A percentile compares a stretch with the other conserved stretches of the same genome.
phyloP scores from a whole-genome alignment of 2,797 vertebrate genomes.

The Brachyrhaphis roseni region DNA sequence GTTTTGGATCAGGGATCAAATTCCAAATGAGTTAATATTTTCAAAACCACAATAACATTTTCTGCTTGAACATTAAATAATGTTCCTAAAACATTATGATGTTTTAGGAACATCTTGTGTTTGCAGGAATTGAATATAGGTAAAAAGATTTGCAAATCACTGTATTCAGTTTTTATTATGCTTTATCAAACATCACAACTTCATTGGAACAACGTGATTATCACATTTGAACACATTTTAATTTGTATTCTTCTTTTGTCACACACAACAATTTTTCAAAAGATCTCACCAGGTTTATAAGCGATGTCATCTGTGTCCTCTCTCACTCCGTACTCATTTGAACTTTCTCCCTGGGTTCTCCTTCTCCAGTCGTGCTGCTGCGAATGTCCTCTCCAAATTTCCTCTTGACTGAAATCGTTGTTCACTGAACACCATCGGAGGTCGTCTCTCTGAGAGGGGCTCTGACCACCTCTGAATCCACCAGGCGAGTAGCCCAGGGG shows the following conservation, averaged over 20 bases:
- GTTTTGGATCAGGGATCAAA: too few species aligned
- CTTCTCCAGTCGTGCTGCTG: slow-evolving; percentile 77
- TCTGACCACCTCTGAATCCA: slow-evolving; percentile 77
- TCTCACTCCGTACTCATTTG: slow-evolving; percentile 58
- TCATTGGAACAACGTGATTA: background rate
- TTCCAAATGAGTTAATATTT: too few species aligned
- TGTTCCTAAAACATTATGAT: too few species aligned
- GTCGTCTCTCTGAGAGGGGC: slow-evolving; percentile 82
- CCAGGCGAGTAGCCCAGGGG: slow-evolving; percentile 78
- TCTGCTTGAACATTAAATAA: too few species aligned
- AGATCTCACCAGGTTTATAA: slow-evolving; percentile 62
- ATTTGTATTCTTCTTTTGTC: background rate
- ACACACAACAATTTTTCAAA: background rate
- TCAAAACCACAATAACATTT: too few species aligned
- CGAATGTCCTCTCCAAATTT: slow-evolving; percentile 83
- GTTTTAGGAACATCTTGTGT: too few species aligned
- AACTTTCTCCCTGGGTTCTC: slow-evolving; percentile 74
- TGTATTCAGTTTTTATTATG: too few species aligned
- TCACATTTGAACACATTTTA: background rate
- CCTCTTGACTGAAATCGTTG: slow-evolving; percentile 68
- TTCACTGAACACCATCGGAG: slow-evolving; percentile 79
- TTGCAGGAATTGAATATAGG: too few species aligned
- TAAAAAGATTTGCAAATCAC: too few species aligned
- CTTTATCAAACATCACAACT: too few species aligned
- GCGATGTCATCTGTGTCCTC: slow-evolving; percentile 34